Base-by-base conservation (phyloP, 2,113 vertebrate species). In the Cricetomys ansorgei region DNA sequence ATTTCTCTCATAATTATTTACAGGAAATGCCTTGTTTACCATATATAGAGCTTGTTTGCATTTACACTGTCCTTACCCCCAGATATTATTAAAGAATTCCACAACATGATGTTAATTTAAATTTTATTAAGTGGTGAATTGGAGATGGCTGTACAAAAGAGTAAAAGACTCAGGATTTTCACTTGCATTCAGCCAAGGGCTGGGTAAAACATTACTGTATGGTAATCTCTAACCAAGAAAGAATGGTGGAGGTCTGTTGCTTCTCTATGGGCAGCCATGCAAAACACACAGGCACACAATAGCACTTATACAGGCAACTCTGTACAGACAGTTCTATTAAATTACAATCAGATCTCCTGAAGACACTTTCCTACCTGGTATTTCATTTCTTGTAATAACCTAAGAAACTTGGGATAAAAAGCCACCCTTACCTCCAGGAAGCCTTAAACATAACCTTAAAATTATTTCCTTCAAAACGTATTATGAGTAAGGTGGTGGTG, bases 311-410 rank as follows among this genome's bases (percentile, higher is more conserved):
- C 77, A 79, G 62, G 79, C 37, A 93, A 85, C 79, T 86, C 80
- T 94, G 65, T 94, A 91, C 53, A 91, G 72, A 57, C 88, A 69
- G 67, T 96, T 92, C 76, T 86, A 88, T 75, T 97, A 92, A 94
- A 79, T 92, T 88, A 89, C 0, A 2, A 19, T 83, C 88, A 3
- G 12, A 21, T 76, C 40, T 94, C 50, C n/a, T 59, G 50, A 65
- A 92, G 77, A 96, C 40, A 76, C 55, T 91, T 96, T 79, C 25
- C 37, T 92, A 59, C 72, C 94, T 65, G 76, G 27, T 50, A 81
- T n/a, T 40, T 80, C 37, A 67, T 93, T 92, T 97, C 84, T 62
- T 95, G 0, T 96, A 69, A 93, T 96, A 79, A 57, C 34, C 43
- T 86, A 53, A 89, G 72, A 95, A 96, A 79, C 23, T 70, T 64